Base-by-base conservation (phyloP, 2,113 vertebrate species). In the Psophia crepitans region DNA sequence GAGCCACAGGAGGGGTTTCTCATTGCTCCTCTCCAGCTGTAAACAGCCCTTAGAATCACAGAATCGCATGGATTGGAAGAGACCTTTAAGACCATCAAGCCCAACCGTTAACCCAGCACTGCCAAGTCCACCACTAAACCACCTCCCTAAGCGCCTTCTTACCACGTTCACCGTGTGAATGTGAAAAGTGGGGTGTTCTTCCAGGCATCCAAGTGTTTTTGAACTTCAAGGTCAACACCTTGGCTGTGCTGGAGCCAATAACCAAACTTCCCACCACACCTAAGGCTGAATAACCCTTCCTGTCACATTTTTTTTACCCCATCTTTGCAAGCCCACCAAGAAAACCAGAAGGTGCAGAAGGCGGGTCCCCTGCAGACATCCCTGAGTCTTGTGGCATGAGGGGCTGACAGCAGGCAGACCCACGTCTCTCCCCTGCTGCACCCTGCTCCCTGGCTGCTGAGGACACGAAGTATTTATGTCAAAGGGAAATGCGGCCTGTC, bases 161-260 rank as follows among this genome's bases (percentile, higher is more conserved):
- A 26, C 9, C 53, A 37, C 2, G 1, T 39, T 77, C 5, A 2
- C 10, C 0, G 0, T 3, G 22, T 1, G 7, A 46, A 24, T 3
- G 11, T n/a, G 73, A 61, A 74, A 77, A 41, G 16, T 61, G n/a
- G 46, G 19, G 35, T 39, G 32, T n/a, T 48, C 35, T 80, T 71
- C 43, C 63, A 8, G 8, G 9, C 20, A 11, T 6, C 68, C 8
- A 39, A n/a, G 4, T 3, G 43, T 57, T 82, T 82, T 61, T 64
- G 23, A 83, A 64, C 27, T 17, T 64, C 1, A 3, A 48, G 8
- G 11, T 53, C 37, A 37, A 74, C 92, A 57, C 33, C 37, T 5
- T 63, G 41, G 27, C 51, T 74, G 79, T 4, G 11, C 24, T 60
- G 77, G 35, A 86, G 58, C 48, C 16, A 27, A 27, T 21, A 73